Conservation (phyloP, 2,113 vertebrate genomes). For the Erythrocercus mccallii region DNA sequence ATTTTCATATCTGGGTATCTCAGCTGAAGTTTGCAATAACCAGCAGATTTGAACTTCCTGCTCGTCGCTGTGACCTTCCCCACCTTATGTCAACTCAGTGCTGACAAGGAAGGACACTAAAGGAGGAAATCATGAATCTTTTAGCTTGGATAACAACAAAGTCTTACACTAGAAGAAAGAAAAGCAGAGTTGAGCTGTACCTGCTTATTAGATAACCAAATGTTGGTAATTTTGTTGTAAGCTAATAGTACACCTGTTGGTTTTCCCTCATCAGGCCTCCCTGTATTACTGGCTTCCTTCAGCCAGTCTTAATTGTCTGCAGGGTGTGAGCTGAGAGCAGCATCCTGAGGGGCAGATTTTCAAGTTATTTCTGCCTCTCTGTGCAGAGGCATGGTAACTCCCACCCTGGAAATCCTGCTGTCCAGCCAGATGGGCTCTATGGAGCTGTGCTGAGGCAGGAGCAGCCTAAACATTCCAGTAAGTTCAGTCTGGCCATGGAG, state of each 20-base stretch:
- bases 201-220: neutral
- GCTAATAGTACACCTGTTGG: neutral
- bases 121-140: neutral
- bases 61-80: neutral
- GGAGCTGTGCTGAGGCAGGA: neutral
- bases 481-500: neutral
- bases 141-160: neutral
- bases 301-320: neutral
- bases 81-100: neutral
- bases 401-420: neutral
- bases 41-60: neutral
- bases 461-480: neutral
- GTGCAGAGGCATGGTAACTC: fast-evolving
- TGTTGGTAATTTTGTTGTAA: neutral
- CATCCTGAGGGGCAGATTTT: neutral
- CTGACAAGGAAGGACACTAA: neutral
- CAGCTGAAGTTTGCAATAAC: neutral
- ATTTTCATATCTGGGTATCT: neutral
- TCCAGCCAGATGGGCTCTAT: neutral
- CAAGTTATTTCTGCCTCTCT: neutral
- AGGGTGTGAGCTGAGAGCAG: neutral
- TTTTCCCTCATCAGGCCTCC: neutral
- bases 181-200: fast-evolving
- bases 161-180: neutral
- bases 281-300: neutral